These are phyloP conservation scores for Pelmatolapia mariae DNA, from an alignment of 2,113 vertebrate genomes.

Conservation along the genomic window DNA sequence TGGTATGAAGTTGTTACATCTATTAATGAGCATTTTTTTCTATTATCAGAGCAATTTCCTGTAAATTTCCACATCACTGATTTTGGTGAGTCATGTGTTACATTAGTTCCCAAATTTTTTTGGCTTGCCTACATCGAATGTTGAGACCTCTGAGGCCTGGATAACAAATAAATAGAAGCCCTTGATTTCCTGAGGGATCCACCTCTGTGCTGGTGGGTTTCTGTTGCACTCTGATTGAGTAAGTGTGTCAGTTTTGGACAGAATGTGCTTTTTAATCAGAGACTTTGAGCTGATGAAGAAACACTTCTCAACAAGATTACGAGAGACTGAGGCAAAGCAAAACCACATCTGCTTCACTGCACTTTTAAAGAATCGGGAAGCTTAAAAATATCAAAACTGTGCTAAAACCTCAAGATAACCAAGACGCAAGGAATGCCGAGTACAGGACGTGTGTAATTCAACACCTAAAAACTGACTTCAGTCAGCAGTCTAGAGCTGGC, in stretches of 20 bases:
- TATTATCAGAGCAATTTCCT: neutral
- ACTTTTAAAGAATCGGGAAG: neutral
- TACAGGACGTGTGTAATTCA: neutral
- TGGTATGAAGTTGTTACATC: rapidly evolving
- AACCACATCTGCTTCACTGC: neutral
- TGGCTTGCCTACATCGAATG: neutral
- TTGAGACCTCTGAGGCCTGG: neutral
- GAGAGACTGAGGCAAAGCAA: neutral
- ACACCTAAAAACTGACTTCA: neutral
- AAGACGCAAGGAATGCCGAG: neutral
- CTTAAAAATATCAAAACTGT: neutral
- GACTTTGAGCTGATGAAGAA: neutral
- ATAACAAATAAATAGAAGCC: neutral
- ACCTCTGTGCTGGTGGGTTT: neutral
- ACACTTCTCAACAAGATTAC: neutral
- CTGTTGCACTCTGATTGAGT: neutral
- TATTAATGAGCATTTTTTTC: neutral
- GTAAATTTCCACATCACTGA: neutral
- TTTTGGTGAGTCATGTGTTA: neutral
- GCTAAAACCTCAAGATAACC: neutral
- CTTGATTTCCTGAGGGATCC: neutral
- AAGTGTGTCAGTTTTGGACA: neutral
- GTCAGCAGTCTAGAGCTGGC: neutral
- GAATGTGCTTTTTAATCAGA: neutral
- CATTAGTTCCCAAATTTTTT: neutral